Base-by-base conservation (phyloP, 2,797 vertebrate species). In the Fringilla coelebs region DNA sequence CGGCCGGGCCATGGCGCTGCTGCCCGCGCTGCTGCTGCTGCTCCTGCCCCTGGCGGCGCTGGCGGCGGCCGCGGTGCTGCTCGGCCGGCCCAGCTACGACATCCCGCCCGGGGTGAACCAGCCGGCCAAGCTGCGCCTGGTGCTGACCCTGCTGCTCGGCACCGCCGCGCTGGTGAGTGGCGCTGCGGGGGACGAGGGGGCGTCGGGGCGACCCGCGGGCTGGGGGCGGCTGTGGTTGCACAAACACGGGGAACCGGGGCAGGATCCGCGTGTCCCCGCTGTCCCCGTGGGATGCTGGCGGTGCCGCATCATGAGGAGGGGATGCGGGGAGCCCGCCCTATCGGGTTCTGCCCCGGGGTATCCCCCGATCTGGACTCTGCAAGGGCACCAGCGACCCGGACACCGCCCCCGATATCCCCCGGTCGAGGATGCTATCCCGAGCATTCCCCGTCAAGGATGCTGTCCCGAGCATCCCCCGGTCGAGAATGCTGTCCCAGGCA, bases 51-150 rank as follows among this genome's bases (percentile, higher is more conserved):
- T 93, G 91, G 88, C 88, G 48, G 94, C 76, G 90, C 80, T 93
- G 91, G 91, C 76, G 52, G 70, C 49, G 67, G 91, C 74, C 82
- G 20, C 74, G 7, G 34, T 70, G 19, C 87, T 94, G 29, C 89
- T 95, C 74, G 71, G 86, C 52, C 90, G 82, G 26, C 90, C 90
- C 76, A 20, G 94, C 92, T 95, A 94, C 84, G 84, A 95, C 49
- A 94, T 95, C 87, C 94, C 94, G 58, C 71, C 92, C 52, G 94
- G 94, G 15, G 94, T 94, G 76, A 95, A 95, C 24, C 94, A 95
- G 76, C 94, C 94, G 36, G 92, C 76, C 84, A 95, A 95, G 92
- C 94, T 95, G 94, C 94, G 94, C 67, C 88, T 95, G 80, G 94
- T 95, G 61, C 92, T 95, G 40, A 89, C 92, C 7, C 72, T 92